Evolutionary conservation across 1,140 invertebrate genomes (phyloP).

Genomic region (Drosophila sproati): DNA sequence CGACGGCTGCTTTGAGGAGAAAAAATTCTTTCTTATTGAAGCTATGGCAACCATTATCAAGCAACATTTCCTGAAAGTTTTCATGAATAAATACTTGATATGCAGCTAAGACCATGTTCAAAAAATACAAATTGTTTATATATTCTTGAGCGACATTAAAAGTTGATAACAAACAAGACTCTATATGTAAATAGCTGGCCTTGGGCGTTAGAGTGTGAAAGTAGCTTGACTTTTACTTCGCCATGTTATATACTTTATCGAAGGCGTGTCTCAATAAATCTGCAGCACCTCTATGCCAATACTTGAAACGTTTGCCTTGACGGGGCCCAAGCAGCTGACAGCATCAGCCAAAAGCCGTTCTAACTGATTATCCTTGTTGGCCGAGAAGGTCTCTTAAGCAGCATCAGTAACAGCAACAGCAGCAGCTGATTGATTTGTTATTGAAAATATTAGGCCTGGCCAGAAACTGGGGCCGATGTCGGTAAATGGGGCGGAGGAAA

Average conservation of each 20-base stretch:
- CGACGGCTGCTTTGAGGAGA: slow-evolving; percentile 11
- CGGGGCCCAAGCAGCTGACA: slow-evolving; percentile 36
- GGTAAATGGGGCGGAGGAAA: slow-evolving; percentile 6
- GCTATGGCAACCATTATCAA: slow-evolving; percentile 15
- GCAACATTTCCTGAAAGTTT: slow-evolving; percentile 39
- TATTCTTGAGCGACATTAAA: slow-evolving; percentile 47
- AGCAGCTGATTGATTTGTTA: slow-evolving; percentile 80
- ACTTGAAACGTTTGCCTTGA: slow-evolving; percentile 10
- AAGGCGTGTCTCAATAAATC: slow-evolving; percentile 80
- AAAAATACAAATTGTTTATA: slow-evolving; percentile 18
- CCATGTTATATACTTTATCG: slow-evolving; percentile 64
- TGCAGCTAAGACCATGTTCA: slow-evolving; percentile 15
- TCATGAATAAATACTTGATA: slow-evolving; percentile 32
- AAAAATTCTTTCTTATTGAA: slow-evolving; percentile 59
- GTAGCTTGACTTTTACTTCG: slow-evolving; percentile 20
- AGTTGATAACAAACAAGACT: slow-evolving; percentile 44
- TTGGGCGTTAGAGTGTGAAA: slow-evolving; percentile 30
- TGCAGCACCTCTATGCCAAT: slow-evolving; percentile 52
- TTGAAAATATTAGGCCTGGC: slow-evolving; percentile 79
- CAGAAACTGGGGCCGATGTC: slow-evolving; percentile 11
- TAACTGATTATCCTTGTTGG: slow-evolving; percentile 79
- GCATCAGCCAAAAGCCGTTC: slow-evolving; percentile 48
- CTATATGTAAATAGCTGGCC: slow-evolving; percentile 23
- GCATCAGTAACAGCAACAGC: slow-evolving; percentile 37
- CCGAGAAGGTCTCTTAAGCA: slow-evolving; percentile 22